Evolutionary conservation across 1,140 invertebrate species (phyloP).

Genomic region (Hylaeus anthracinus): DNA sequence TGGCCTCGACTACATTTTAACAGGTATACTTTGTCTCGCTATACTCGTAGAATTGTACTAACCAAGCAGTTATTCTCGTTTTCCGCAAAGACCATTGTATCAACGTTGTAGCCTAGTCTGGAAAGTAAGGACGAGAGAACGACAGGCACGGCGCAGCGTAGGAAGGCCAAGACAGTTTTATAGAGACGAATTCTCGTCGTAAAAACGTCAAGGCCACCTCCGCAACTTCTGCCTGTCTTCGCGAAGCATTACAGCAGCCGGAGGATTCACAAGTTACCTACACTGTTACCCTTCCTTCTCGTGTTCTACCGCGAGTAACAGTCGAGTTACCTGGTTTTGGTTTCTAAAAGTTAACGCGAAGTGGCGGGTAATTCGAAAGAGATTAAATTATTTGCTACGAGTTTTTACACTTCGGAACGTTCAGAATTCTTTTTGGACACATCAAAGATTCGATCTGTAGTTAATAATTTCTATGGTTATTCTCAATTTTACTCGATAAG

Average conservation of each 20-base stretch:
- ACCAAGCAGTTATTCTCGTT: slow-evolving; percentile 54
- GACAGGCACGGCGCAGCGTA: slow-evolving; percentile 37
- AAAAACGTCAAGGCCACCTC: slow-evolving; percentile 74
- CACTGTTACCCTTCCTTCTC: slow-evolving; percentile 56
- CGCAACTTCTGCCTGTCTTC: slow-evolving; percentile 64
- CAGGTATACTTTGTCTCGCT: slow-evolving; percentile 10
- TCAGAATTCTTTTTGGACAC: neutral
- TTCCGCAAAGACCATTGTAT: slow-evolving; percentile 58
- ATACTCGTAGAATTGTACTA: slow-evolving; percentile 19
- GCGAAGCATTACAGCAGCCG: slow-evolving; percentile 64
- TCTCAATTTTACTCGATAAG: neutral
- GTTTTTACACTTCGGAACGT: too few relatives aligned
- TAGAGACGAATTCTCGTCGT: slow-evolving; percentile 77
- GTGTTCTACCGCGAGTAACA: slow-evolving; percentile 48
- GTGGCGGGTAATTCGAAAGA: slow-evolving; percentile 54
- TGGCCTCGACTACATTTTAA: slow-evolving; percentile 23
- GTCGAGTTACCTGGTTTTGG: slow-evolving; percentile 39
- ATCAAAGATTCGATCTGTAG: too few relatives aligned
- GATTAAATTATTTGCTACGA: slow-evolving; percentile 39
- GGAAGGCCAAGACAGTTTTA: slow-evolving; percentile 74
- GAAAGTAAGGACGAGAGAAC: slow-evolving; percentile 26
- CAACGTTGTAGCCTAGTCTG: slow-evolving; percentile 50
- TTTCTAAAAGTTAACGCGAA: neutral
- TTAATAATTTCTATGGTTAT: neutral
- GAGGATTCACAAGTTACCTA: slow-evolving; percentile 71